Evolutionary conservation across 2,888 invertebrate genomes (phyloP), one percentile per base, ranked within the genome.

Genomic region (Aphidius colemani): DNA sequence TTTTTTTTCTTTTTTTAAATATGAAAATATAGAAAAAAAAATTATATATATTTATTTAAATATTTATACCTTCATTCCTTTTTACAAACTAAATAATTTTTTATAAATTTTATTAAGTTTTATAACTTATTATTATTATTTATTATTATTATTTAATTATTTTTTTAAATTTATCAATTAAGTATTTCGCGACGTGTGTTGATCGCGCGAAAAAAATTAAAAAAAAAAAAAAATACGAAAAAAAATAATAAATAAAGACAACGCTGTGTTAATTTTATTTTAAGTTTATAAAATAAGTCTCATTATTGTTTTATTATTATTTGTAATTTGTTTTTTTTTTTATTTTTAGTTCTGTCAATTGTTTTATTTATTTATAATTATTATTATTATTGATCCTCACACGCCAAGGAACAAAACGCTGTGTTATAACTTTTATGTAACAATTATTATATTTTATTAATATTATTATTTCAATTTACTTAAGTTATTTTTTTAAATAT

Each of bases 101-200:
- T 67, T 67, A 66, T 66, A 30, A 30, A 30, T 30, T 30, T 30
- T 30, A 30, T 64, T 53, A 61, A 43, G 59, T 49, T 64, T 46
- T 66, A 56, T 49, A 62, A 61, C 63, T 69, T 57, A 66, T 65
- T 66, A 46, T 65, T 64, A n/a, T n/a, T n/a, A n/a, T n/a, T n/a
- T n/a, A n/a, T n/a, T n/a, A n/a, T n/a, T 13, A 13, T 13, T 13
- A 13, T 13, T n/a, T 13, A 13, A 62, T 67, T 63, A 61, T 69
- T 59, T 58, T 66, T 59, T 61, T 64, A 59, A 57, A 55, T 60
- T 30, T 30, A 30, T 30, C 0, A 30, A 30, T 30, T 46, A 43
- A 57, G 43, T 50, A 48, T 61, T 59, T 53, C 63, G 63, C 53
- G 61, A 71, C 66, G 63, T 30, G 30, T 30, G 30, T 30, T 30